Base-by-base conservation (phyloP, 2,888 invertebrate genomes). In the Myopa testacea region DNA sequence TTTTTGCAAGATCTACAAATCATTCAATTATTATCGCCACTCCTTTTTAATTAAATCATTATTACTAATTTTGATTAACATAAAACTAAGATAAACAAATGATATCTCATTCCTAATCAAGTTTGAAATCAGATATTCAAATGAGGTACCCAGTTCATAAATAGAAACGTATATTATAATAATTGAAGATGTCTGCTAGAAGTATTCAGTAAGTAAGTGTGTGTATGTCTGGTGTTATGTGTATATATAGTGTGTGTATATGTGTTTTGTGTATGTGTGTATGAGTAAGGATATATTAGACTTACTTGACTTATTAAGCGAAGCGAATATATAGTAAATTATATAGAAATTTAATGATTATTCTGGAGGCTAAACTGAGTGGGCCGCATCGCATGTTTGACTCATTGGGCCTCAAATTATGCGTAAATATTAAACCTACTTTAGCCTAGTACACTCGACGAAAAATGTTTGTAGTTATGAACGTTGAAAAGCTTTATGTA, bases 101-200 rank as follows among this genome's bases (percentile, higher is more conserved):
- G 12, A 69, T 16, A 69, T 50, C 50, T 26, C 12, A 60, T 40
- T 60, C 19, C 10, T 38, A 72, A 72, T 72, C 40, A 26, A 72
- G 58, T n/a, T 72, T n/a, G 19, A 72, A 72, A 58, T 69, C n/a
- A 45, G 55, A 58, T n/a, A 52, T 71, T 71, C 58, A 45, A 68
- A 68, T 68, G 38, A 26, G 26, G 26, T 26, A 26, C 26, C 2
- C 26, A 26, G 26, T n/a, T n/a, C n/a, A n/a, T n/a, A n/a, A n/a
- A n/a, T n/a, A n/a, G n/a, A n/a, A n/a, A n/a, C n/a, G n/a, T n/a
- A n/a, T n/a, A n/a, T n/a, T n/a, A n/a, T n/a, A n/a, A n/a, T n/a
- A n/a, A n/a, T n/a, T n/a, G n/a, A n/a, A n/a, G n/a, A n/a, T n/a
- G n/a, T n/a, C n/a, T n/a, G 26, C 26, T 26, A 26, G 1, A 26